phyloP scores from a whole-genome alignment of 53 echinoderm and acorn worm genomes.

The Pentamera pediparva region DNA sequence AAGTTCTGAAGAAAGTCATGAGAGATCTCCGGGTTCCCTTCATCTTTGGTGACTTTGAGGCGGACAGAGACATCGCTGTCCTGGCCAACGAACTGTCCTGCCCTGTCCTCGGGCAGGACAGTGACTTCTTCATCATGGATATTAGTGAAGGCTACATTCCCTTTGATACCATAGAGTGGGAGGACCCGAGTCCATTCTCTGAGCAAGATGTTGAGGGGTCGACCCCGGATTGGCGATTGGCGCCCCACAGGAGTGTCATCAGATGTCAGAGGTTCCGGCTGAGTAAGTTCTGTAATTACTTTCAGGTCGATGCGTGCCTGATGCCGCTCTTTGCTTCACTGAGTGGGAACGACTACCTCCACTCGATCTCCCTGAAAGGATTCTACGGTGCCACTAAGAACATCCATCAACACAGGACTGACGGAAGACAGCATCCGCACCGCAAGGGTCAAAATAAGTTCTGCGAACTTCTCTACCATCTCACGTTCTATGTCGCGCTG shows the following conservation, averaged over 20 bases:
- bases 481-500: slow-evolving; percentile 4
- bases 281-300: slow-evolving; percentile 57
- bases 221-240: neutral
- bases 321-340: slow-evolving; percentile 81
- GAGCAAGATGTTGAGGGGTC: neutral
- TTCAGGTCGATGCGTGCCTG: slow-evolving; percentile 52
- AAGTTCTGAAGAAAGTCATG: slow-evolving; percentile 57
- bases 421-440: neutral
- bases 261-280: slow-evolving; percentile 9
- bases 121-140: slow-evolving; percentile 86
- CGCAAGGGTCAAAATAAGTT: slow-evolving; percentile 10
- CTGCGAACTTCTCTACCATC: slow-evolving; percentile 12
- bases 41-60: slow-evolving; percentile 81
- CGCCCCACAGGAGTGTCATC: neutral
- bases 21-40: slow-evolving; percentile 49
- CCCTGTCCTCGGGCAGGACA: slow-evolving; percentile 73
- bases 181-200: neutral
- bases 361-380: slow-evolving; percentile 23
- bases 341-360: slow-evolving; percentile 75
- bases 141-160: slow-evolving; percentile 79
- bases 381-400: slow-evolving; percentile 15
- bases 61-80: slow-evolving; percentile 69
- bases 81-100: slow-evolving; percentile 76
- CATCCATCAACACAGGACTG: neutral
- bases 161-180: slow-evolving; percentile 51